phyloP scores from a whole-genome alignment of 2,888 invertebrate genomes.

The Hirtodrosophila confusa region DNA sequence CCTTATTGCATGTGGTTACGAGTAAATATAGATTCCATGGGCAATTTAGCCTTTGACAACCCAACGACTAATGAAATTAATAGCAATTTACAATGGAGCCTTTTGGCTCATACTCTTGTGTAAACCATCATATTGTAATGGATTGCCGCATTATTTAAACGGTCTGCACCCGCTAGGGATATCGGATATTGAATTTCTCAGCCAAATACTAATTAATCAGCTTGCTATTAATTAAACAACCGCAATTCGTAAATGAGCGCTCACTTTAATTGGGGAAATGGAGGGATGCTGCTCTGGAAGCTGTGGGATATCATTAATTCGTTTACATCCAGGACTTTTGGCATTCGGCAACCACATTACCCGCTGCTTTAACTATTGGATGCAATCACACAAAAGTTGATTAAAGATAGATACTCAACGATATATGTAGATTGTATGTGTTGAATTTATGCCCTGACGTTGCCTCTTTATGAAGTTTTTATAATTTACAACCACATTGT shows the following conservation, averaged over 20 bases:
- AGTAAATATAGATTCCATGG: too few relatives aligned
- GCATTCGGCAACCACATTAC: neutral
- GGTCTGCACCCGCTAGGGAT: neutral
- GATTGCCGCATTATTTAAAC: conserved; percentile 31
- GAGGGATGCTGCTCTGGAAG: conserved; percentile 10
- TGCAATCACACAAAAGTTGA: neutral
- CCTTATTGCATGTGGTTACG: too few relatives aligned
- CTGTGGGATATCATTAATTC: conserved; percentile 24
- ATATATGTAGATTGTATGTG: conserved; percentile 1
- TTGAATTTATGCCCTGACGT: conserved; percentile 1
- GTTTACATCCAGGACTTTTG: conserved; percentile 6
- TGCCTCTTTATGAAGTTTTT: conserved; percentile 20
- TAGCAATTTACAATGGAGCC: conserved; percentile 36
- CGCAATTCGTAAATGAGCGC: conserved; percentile 50
- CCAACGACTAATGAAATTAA: conserved; percentile 61
- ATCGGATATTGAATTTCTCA: conserved; percentile 34
- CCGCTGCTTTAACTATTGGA: conserved; percentile 11
- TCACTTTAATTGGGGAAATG: neutral
- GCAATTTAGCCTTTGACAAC: conserved; percentile 21
- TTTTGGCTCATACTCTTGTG: conserved; percentile 8
- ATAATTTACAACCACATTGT: conserved; percentile 49
- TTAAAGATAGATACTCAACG: neutral
- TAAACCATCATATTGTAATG: conserved; percentile 24
- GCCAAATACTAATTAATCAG: conserved; percentile 72
- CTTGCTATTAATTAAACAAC: conserved; percentile 71